A percentile compares a stretch with the other conserved stretches of the same genome.
phyloP scores from a whole-genome alignment of 2,113 vertebrate genomes.

The Syrmaticus mikado region DNA sequence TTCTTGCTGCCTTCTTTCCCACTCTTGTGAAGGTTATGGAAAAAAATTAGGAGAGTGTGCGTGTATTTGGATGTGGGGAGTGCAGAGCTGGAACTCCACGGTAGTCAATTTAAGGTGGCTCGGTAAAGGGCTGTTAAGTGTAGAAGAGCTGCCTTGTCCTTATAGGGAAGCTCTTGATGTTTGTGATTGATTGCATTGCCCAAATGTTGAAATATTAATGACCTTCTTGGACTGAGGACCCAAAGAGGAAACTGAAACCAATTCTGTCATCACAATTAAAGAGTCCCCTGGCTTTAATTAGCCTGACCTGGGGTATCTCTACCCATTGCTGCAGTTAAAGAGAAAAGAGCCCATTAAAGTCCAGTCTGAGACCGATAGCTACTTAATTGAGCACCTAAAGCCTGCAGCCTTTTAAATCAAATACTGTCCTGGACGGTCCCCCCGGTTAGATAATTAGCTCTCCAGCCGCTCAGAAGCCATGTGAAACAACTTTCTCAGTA shows the following conservation, averaged over 20 bases:
- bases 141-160: slow-evolving; percentile 55
- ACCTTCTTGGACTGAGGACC: slow-evolving; percentile 83
- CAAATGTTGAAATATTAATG: slow-evolving; percentile 87
- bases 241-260: slow-evolving; percentile 89
- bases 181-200: slow-evolving; percentile 88
- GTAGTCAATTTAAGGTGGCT: slow-evolving; percentile 65
- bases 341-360: slow-evolving; percentile 95
- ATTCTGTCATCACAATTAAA: slow-evolving; percentile 97
- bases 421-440: slow-evolving; percentile 90
- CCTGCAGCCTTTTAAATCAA: slow-evolving; percentile 96
- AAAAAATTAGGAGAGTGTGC: background rate
- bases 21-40: background rate
- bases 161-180: slow-evolving; percentile 83
- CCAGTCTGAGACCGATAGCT: slow-evolving; percentile 94
- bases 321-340: slow-evolving; percentile 88
- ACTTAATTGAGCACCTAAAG: slow-evolving; percentile 98
- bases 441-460: slow-evolving; percentile 94
- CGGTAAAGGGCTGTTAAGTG: slow-evolving; percentile 41
- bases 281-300: slow-evolving; percentile 98
- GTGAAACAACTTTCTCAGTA: slow-evolving; percentile 78
- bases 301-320: slow-evolving; percentile 91
- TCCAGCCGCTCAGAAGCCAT: slow-evolving; percentile 74
- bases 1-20: background rate
- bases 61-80: background rate
- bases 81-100: background rate